Conservation (phyloP, 2,888 invertebrate genomes). For the Criorhina ranunculi region DNA sequence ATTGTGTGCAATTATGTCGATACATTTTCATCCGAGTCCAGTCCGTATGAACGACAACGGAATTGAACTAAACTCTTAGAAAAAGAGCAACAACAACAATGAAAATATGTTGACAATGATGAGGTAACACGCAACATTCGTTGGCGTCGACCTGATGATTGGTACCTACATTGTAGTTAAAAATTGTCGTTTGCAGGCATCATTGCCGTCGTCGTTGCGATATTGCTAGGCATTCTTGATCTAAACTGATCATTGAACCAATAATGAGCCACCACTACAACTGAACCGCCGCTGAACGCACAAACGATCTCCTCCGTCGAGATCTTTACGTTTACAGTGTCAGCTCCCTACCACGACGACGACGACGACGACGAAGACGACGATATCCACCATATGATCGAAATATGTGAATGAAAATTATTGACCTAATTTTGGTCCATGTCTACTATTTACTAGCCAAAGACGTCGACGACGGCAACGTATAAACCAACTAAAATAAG, state of each 20-base stretch:
- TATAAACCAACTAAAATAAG: slow-evolving; percentile 61
- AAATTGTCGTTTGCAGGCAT: background rate
- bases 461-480: slow-evolving; percentile 40
- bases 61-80: too few species aligned
- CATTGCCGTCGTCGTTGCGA: slow-evolving; percentile 3
- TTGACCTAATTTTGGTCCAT: slow-evolving; percentile 81
- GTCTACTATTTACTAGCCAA: slow-evolving; percentile 72
- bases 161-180: background rate
- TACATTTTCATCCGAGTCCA: background rate
- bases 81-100: background rate
- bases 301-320: background rate
- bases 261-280: slow-evolving; percentile 36
- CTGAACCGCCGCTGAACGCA: background rate
- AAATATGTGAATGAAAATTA: slow-evolving; percentile 83
- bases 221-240: slow-evolving; percentile 26
- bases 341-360: slow-evolving; percentile 15
- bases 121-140: background rate
- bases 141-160: background rate
- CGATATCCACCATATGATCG: slow-evolving; percentile 70
- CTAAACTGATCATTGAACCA: slow-evolving; percentile 44
- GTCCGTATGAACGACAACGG: background rate
- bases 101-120: background rate
- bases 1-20: slow-evolving; percentile 15
- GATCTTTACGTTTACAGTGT: background rate
- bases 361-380: background rate